Conservation (phyloP, 2,113 vertebrate species). For the Pycnonotus jocosus region DNA sequence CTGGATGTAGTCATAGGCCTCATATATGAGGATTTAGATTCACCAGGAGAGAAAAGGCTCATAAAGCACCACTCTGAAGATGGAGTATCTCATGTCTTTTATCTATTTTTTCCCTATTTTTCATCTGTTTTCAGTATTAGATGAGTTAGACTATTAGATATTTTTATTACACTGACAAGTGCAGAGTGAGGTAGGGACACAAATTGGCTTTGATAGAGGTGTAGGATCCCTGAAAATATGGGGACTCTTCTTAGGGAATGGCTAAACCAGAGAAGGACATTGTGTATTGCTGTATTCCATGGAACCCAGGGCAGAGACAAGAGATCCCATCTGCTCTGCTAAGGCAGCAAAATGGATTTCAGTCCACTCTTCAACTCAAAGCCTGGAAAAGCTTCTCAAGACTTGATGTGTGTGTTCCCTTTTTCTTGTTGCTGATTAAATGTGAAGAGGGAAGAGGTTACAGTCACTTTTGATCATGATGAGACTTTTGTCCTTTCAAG, state of each 20-base stretch:
- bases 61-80: slow-evolving; percentile 13
- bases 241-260: not conserved
- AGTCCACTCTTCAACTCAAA: not conserved
- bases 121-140: not conserved
- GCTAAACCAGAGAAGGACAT: not conserved
- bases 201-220: not conserved
- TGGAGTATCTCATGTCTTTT: not conserved
- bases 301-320: not conserved
- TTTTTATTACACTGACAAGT: slow-evolving; percentile 19
- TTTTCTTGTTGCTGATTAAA: not conserved
- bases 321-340: not conserved
- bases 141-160: not conserved
- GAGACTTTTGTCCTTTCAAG: not conserved
- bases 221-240: not conserved
- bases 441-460: not conserved
- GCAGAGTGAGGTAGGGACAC: not conserved
- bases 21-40: not conserved
- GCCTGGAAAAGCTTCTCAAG: not conserved
- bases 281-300: not conserved
- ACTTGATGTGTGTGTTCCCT: not conserved
- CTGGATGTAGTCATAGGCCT: not conserved
- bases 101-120: not conserved
- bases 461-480: not conserved
- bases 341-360: not conserved
- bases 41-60: slow-evolving; percentile 2